Percentiles rank a stretch among this genome's conserved stretches.
These are phyloP conservation scores for Anthopleura xanthogrammica DNA, from an alignment of 92 coral and sea anemone genomes.

Conservation along the genomic window DNA sequence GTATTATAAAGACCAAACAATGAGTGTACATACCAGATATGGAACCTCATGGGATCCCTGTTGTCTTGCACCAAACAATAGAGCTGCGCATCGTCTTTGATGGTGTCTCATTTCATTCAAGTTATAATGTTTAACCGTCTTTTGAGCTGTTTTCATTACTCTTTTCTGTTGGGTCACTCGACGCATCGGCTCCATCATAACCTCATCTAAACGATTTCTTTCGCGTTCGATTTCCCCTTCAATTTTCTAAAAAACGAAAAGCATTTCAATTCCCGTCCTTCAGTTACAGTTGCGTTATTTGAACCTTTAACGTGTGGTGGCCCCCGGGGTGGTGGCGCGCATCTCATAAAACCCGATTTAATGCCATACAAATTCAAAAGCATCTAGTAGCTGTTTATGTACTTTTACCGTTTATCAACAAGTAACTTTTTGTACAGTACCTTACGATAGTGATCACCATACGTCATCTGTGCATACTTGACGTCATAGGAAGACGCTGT, in stretches of 20 bases:
- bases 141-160: constrained; percentile 10
- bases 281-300: too few relatives aligned
- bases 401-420: too few relatives aligned
- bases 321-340: too few relatives aligned
- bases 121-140: constrained; percentile 51
- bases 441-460: constrained; percentile 46
- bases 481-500: constrained; percentile 59
- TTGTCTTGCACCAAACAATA: constrained; percentile 77
- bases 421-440: too few relatives aligned
- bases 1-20: too few relatives aligned
- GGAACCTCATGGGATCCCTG: constrained; percentile 58
- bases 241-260: constrained; percentile 53
- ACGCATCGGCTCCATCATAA: constrained; percentile 58
- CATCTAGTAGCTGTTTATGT: too few relatives aligned
- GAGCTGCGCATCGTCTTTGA: constrained; percentile 85
- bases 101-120: constrained; percentile 79
- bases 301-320: too few relatives aligned
- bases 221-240: constrained; percentile 56
- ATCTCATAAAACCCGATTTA: too few relatives aligned
- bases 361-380: too few relatives aligned
- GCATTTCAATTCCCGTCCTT: too few relatives aligned
- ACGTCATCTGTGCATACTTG: constrained; percentile 83
- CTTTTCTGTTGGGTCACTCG: constrained; percentile 36
- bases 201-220: constrained; percentile 60
- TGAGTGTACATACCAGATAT: neutral